Conservation (phyloP, 2,113 vertebrate species). For the Coracopsis vasa region DNA sequence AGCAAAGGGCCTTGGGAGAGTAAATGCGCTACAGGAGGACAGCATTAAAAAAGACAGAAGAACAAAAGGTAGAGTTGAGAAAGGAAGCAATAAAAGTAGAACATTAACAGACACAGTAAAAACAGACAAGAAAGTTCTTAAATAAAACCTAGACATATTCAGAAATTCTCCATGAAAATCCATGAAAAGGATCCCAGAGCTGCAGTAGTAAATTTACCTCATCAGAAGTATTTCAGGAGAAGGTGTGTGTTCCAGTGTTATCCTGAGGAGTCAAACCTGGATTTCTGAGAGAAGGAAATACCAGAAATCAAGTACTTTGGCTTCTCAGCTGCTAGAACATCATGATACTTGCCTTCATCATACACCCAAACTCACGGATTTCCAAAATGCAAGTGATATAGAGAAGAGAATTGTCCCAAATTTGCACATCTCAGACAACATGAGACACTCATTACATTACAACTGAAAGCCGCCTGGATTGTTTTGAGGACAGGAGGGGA, state of each 20-base stretch:
- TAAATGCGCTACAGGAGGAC: not conserved
- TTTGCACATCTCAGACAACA: not conserved
- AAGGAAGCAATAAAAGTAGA: constrained; percentile 3
- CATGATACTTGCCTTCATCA: not conserved
- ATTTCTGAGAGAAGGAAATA: not conserved
- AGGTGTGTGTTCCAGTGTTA: not conserved
- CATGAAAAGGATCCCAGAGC: not conserved
- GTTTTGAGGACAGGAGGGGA: not conserved
- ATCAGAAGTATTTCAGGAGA: not conserved
- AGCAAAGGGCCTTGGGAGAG: not conserved
- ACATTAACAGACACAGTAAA: not conserved
- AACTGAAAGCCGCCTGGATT: not conserved
- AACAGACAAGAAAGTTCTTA: not conserved
- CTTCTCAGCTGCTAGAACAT: not conserved
- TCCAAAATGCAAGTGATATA: not conserved
- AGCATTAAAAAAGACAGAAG: not conserved
- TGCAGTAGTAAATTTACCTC: not conserved
- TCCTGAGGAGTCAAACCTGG: not conserved
- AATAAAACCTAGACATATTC: not conserved
- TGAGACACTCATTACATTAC: not conserved
- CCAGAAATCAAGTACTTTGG: not conserved
- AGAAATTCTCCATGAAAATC: not conserved
- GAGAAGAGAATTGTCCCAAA: not conserved
- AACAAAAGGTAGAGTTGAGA: not conserved
- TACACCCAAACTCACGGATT: not conserved